Conservation (phyloP, 37 sponge, comb jelly and placozoan species). For the Chondrosia reniformis region DNA sequence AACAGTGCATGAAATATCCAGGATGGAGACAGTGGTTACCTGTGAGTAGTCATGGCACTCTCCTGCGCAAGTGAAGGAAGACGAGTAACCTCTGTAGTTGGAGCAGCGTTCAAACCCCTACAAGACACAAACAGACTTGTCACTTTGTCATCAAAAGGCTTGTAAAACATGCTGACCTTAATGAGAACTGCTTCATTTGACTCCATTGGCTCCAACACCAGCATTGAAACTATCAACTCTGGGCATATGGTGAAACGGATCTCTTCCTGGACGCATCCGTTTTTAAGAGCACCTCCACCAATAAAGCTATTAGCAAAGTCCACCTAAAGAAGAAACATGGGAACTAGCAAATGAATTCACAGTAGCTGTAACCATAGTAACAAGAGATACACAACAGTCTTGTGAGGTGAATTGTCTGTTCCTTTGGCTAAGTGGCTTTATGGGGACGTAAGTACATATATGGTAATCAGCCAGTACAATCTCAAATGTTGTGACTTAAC, state of each 20-base stretch:
- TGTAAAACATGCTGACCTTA: conserved; percentile 29
- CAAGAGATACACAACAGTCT: no score
- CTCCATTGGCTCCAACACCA: conserved; percentile 62
- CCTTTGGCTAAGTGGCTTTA: no score
- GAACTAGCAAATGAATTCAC: no score
- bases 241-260: conserved; percentile 56
- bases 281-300: conserved; percentile 63
- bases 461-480: no score
- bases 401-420: no score
- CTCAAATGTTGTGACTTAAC: no score
- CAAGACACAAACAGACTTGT: not conserved
- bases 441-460: no score
- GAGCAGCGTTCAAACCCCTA: conserved; percentile 73
- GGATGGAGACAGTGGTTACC: conserved; percentile 15
- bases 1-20: no score
- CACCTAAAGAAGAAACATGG: conserved; percentile 51
- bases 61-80: conserved; percentile 38
- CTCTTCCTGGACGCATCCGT: conserved; percentile 68
- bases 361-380: no score
- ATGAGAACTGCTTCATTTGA: conserved; percentile 70
- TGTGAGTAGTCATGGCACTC: conserved; percentile 40
- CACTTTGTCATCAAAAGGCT: not conserved
- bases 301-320: conserved; percentile 63
- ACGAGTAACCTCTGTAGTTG: conserved; percentile 34
- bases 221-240: conserved; percentile 57